These are phyloP conservation scores for Gyps fulvus DNA, from an alignment of 2,113 vertebrate genomes.

Conservation along the genomic window DNA sequence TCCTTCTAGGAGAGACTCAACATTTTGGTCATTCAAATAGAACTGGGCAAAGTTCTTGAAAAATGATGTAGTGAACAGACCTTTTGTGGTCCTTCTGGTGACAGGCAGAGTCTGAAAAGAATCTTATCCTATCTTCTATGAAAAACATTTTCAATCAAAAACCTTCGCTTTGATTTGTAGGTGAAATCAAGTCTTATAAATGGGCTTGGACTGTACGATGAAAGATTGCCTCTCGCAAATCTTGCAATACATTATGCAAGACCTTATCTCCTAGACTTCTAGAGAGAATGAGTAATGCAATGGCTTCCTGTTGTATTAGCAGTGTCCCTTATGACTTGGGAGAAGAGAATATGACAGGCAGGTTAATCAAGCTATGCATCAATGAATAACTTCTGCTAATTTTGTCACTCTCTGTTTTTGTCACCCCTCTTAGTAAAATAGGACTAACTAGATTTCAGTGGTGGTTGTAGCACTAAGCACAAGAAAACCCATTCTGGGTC, in stretches of 20 bases:
- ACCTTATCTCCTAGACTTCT: not conserved
- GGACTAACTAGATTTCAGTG: not conserved
- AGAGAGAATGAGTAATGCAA: not conserved
- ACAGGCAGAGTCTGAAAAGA: not conserved
- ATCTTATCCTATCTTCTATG: not conserved
- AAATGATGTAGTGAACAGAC: not conserved
- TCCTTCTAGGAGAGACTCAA: not conserved
- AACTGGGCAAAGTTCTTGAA: not conserved
- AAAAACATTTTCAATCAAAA: not conserved
- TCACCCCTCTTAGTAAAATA: not conserved
- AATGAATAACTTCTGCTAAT: not conserved
- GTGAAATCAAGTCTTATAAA: not conserved
- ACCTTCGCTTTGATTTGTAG: not conserved
- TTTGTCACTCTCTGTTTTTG: not conserved
- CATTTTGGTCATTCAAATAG: not conserved
- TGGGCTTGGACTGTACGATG: not conserved
- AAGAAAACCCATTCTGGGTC: not conserved
- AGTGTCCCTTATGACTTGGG: not conserved
- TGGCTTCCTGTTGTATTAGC: not conserved
- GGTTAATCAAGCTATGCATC: not conserved
- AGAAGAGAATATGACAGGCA: not conserved
- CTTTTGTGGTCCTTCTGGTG: not conserved
- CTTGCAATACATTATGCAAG: not conserved
- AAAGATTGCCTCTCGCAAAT: not conserved
- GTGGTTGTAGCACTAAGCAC: not conserved